Evolutionary conservation across 2,888 invertebrate genomes (phyloP).

Genomic region (Norana najaformis): DNA sequence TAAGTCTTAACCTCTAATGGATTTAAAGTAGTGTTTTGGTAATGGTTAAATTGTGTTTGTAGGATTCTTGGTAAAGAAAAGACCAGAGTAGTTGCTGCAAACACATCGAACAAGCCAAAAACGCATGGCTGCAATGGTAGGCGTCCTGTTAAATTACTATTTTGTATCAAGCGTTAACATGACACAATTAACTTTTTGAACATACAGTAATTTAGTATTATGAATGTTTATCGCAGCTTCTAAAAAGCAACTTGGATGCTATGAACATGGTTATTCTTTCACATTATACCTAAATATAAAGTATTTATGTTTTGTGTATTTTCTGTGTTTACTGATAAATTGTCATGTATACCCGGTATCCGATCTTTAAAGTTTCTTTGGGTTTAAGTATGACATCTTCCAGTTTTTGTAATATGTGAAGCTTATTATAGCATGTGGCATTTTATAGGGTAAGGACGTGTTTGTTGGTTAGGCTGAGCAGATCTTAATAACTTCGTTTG

Average conservation of each 20-base stretch:
- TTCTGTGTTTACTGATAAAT: too few relatives aligned
- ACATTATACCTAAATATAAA: too few relatives aligned
- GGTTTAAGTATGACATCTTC: too few relatives aligned
- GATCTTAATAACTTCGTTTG: background rate
- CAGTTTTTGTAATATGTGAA: background rate
- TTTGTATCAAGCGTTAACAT: too few relatives aligned
- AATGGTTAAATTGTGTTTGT: background rate
- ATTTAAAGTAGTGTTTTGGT: background rate
- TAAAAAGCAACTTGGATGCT: background rate
- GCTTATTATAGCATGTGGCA: background rate
- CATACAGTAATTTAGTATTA: too few relatives aligned
- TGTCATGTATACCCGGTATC: too few relatives aligned
- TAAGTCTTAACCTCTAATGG: background rate
- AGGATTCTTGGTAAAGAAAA: slow-evolving; percentile 18
- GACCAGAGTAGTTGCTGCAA: background rate
- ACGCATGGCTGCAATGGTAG: background rate
- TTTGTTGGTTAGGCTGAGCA: background rate
- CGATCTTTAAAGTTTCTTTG: too few relatives aligned
- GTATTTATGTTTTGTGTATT: too few relatives aligned
- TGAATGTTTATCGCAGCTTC: background rate
- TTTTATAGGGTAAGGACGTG: background rate
- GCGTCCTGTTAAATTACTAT: background rate
- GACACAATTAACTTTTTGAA: too few relatives aligned
- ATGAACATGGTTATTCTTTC: too few relatives aligned
- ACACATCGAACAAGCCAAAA: background rate